These are phyloP conservation scores for Tachuris rubrigastra DNA, from an alignment of 2,113 vertebrate species.

Conservation along the genomic window DNA sequence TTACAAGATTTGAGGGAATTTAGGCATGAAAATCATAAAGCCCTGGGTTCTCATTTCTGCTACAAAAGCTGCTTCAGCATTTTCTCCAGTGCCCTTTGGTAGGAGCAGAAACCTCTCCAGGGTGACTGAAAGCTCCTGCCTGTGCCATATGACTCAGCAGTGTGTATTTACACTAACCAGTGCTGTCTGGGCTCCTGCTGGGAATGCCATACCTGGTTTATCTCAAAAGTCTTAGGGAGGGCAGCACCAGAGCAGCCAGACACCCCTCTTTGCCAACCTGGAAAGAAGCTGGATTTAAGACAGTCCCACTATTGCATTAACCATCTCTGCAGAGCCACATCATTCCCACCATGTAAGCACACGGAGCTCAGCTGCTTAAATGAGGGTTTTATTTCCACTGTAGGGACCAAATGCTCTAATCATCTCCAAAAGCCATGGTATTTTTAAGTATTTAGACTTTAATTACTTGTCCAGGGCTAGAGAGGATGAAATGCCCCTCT, in stretches of 20 bases:
- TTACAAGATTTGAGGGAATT: not conserved
- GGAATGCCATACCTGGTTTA: not conserved
- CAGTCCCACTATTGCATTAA: not conserved
- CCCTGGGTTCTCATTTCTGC: not conserved
- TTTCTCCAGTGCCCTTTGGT: not conserved
- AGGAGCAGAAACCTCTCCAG: not conserved
- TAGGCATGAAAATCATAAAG: not conserved
- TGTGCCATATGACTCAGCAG: not conserved
- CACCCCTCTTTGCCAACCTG: not conserved
- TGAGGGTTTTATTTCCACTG: not conserved
- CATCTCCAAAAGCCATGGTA: not conserved
- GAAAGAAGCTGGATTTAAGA: not conserved
- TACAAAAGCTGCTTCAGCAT: not conserved
- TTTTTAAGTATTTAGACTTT: not conserved
- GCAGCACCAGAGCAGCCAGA: not conserved
- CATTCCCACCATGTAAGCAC: not conserved
- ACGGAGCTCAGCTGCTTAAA: not conserved
- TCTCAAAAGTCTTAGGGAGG: not conserved
- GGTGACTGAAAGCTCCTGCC: not conserved
- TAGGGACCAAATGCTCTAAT: not conserved
- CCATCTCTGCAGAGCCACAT: rapidly evolving
- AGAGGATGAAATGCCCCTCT: not conserved
- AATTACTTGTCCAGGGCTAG: not conserved
- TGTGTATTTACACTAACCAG: not conserved
- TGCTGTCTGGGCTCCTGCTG: not conserved